A percentile compares a stretch with the other conserved stretches of the same genome.
Evolutionary conservation across 2,113 vertebrate species (phyloP).

Genomic region (Pluvialis apricaria): DNA sequence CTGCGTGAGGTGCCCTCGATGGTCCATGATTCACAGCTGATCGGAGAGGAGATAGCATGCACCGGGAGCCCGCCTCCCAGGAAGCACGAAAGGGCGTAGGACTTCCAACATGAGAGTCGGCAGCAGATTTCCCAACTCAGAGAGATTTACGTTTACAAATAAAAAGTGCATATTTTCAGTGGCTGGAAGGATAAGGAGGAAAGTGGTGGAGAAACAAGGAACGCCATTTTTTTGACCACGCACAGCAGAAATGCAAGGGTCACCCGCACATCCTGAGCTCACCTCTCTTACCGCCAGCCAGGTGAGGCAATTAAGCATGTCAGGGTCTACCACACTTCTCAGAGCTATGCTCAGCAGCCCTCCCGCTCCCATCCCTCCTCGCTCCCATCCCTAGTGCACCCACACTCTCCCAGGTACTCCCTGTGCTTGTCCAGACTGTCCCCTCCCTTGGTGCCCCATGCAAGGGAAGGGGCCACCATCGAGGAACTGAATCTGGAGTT

Average conservation of each 20-base stretch:
- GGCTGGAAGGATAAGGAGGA: not conserved
- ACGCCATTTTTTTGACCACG: not conserved
- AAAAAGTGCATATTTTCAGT: not conserved
- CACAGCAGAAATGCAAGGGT: not conserved
- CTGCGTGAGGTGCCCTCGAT: fast-evolving
- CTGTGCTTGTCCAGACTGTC: not conserved
- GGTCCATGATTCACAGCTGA: conserved; percentile 25
- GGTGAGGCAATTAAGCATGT: not conserved
- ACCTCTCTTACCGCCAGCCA: not conserved
- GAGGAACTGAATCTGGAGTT: not conserved
- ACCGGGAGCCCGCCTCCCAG: fast-evolving
- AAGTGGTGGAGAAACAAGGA: not conserved
- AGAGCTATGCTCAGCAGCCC: not conserved
- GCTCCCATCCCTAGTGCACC: not conserved
- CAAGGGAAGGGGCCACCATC: not conserved
- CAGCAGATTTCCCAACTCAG: not conserved
- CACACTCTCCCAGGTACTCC: not conserved
- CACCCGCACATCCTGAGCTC: not conserved
- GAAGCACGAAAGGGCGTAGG: not conserved
- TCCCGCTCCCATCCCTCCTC: not conserved
- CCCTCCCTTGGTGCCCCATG: not conserved
- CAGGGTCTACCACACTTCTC: not conserved
- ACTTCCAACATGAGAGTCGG: not conserved
- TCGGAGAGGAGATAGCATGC: not conserved
- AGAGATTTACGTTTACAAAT: not conserved